Conservation (phyloP, 2,888 invertebrate genomes). For the Heliconius cydno region DNA sequence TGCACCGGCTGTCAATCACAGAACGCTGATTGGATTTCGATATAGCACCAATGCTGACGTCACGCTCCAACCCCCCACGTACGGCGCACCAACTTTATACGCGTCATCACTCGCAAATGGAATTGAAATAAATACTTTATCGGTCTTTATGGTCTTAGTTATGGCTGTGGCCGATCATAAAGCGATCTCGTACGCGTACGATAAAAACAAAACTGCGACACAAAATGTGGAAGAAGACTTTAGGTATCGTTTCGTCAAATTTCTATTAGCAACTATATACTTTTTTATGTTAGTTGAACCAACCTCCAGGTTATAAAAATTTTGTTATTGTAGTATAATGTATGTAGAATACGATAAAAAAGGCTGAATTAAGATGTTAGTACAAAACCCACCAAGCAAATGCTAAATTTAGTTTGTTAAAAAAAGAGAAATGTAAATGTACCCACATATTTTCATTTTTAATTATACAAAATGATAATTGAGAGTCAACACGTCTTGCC, state of each 20-base stretch:
- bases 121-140: constrained; percentile 48
- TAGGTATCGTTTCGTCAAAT: constrained; percentile 23
- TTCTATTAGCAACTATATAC: constrained; percentile 33
- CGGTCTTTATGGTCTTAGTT: constrained; percentile 47
- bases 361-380: background rate
- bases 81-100: constrained; percentile 41
- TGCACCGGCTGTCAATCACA: constrained; percentile 72
- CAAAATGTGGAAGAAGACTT: constrained; percentile 34
- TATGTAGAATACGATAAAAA: background rate
- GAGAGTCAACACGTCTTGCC: background rate
- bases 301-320: background rate
- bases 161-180: constrained; percentile 47
- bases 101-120: constrained; percentile 47
- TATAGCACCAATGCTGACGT: constrained; percentile 65
- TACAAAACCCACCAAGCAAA: background rate
- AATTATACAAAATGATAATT: background rate
- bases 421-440: background rate
- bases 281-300: background rate
- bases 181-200: constrained; percentile 45
- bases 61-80: constrained; percentile 45
- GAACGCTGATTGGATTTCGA: constrained; percentile 74
- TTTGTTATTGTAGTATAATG: background rate
- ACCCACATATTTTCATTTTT: background rate
- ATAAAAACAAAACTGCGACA: constrained; percentile 45
- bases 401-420: background rate